phyloP scores from a whole-genome alignment of 1,140 invertebrate genomes.

The Oryzaephilus surinamensis region DNA sequence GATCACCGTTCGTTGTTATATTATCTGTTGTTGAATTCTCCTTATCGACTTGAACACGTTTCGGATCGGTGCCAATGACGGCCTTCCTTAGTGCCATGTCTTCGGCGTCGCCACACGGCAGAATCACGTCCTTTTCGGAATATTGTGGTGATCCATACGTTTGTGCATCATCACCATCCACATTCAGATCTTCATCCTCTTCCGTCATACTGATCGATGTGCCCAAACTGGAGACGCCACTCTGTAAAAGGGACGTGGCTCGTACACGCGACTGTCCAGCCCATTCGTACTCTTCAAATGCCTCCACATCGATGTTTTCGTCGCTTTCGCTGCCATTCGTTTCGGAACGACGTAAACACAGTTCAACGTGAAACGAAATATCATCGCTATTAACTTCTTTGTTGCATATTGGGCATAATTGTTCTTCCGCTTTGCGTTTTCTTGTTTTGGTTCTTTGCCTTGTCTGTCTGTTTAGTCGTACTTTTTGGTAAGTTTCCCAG shows the following conservation, averaged over 20 bases:
- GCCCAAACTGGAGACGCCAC: slow-evolving; percentile 51
- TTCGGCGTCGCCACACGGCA: slow-evolving; percentile 43
- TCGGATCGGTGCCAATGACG: slow-evolving; percentile 35
- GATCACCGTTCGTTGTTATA: slow-evolving; percentile 38
- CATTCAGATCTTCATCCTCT: slow-evolving; percentile 40
- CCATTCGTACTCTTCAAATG: slow-evolving; percentile 75
- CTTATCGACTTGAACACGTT: slow-evolving; percentile 7
- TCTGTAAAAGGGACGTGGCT: slow-evolving; percentile 56
- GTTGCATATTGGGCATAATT: slow-evolving; percentile 64
- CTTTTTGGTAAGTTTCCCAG: slow-evolving; percentile 67
- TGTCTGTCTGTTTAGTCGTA: slow-evolving; percentile 60
- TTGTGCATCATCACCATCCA: slow-evolving; percentile 63
- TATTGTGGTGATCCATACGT: slow-evolving; percentile 82
- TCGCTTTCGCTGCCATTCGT: slow-evolving; percentile 51
- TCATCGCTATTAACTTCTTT: slow-evolving; percentile 55
- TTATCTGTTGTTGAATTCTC: slow-evolving; percentile 8
- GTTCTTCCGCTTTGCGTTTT: slow-evolving; percentile 51
- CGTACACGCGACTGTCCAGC: slow-evolving; percentile 64
- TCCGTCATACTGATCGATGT: slow-evolving; percentile 42
- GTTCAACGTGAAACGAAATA: slow-evolving; percentile 66
- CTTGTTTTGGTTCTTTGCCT: slow-evolving; percentile 36
- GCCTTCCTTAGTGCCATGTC: slow-evolving; percentile 48
- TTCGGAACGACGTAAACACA: slow-evolving; percentile 50
- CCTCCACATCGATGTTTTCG: slow-evolving; percentile 57
- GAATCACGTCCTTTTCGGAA: slow-evolving; percentile 59